Percentiles rank a stretch among this genome's conserved stretches.
phyloP scores from a whole-genome alignment of 2,888 invertebrate species.

The Dasypogon diadema region DNA sequence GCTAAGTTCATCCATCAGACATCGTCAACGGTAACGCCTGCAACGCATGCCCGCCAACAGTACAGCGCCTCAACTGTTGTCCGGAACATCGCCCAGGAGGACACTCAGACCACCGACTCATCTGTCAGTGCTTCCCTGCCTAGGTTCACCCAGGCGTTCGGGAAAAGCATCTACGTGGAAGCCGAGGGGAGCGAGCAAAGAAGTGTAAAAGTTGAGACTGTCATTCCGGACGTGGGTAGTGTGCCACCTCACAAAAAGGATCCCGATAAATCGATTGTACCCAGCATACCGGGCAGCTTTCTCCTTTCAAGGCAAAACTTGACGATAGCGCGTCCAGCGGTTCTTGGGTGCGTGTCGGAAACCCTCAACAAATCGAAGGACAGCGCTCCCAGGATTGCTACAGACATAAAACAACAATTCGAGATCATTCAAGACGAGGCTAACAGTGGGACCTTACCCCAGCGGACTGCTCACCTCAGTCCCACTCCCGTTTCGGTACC shows the following conservation, averaged over 20 bases:
- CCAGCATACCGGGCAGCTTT: not conserved
- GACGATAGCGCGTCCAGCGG: not conserved
- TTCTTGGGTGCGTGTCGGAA: slow-evolving; percentile 50
- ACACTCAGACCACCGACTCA: slow-evolving; percentile 19
- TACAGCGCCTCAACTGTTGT: slow-evolving; percentile 22
- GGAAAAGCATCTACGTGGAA: slow-evolving; percentile 18
- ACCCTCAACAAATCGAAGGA: slow-evolving; percentile 20
- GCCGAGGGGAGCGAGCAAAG: no score
- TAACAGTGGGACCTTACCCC: slow-evolving; percentile 54
- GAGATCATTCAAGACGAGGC: slow-evolving; percentile 57
- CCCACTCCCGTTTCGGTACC: slow-evolving; percentile 17
- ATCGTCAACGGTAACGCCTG: not conserved
- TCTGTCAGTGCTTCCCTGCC: slow-evolving; percentile 17
- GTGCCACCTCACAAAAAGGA: not conserved
- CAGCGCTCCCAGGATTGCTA: slow-evolving; percentile 53
- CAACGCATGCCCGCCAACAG: slow-evolving; percentile 21
- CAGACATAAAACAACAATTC: slow-evolving; percentile 44
- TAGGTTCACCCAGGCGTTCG: slow-evolving; percentile 29
- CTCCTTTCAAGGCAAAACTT: not conserved
- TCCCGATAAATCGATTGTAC: no score
- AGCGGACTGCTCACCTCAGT: not conserved
- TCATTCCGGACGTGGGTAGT: not conserved
- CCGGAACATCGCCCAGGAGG: slow-evolving; percentile 1
- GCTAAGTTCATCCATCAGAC: slow-evolving; percentile 50
- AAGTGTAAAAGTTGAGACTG: not conserved